Evolutionary conservation across 2,797 vertebrate species (phyloP).

Genomic region (Microcaecilia unicolor): DNA sequence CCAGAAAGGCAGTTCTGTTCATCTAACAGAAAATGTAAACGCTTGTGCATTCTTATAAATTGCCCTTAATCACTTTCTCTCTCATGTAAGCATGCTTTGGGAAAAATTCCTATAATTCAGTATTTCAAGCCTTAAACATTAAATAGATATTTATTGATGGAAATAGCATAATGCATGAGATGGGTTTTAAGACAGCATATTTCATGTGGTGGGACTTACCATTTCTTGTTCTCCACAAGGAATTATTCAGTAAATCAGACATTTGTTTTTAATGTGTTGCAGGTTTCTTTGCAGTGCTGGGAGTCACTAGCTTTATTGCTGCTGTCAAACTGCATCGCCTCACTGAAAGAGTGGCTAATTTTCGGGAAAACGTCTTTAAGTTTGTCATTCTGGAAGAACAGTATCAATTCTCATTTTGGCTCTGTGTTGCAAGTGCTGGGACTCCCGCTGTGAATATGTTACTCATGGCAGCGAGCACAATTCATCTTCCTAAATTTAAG

Average conservation of each 20-base stretch:
- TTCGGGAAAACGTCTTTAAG: constrained; percentile 72
- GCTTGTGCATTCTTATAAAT: too few relatives aligned
- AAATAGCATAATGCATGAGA: too few relatives aligned
- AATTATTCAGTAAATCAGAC: neutral
- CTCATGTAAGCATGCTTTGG: too few relatives aligned
- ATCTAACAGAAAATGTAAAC: too few relatives aligned
- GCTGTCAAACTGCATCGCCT: constrained; percentile 66
- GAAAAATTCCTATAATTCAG: too few relatives aligned
- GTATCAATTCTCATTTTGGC: constrained; percentile 83
- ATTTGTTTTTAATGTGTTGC: constrained; percentile 17
- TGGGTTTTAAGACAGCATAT: too few relatives aligned
- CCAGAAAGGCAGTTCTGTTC: too few relatives aligned
- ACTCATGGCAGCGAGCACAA: constrained; percentile 73
- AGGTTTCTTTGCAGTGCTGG: constrained; percentile 67
- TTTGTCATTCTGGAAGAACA: constrained; percentile 73
- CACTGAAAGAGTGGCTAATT: constrained; percentile 83
- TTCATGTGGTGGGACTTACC: too few relatives aligned
- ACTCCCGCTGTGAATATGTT: constrained; percentile 73
- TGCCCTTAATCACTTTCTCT: too few relatives aligned
- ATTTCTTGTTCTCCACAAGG: rapidly evolving
- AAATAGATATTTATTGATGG: too few relatives aligned
- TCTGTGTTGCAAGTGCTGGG: constrained; percentile 74
- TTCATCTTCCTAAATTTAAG: constrained; percentile 76
- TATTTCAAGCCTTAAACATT: too few relatives aligned
- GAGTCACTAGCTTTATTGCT: constrained; percentile 69